These are phyloP conservation scores for Hyla sarda DNA, from an alignment of 2,113 vertebrate genomes.

Conservation along the genomic window DNA sequence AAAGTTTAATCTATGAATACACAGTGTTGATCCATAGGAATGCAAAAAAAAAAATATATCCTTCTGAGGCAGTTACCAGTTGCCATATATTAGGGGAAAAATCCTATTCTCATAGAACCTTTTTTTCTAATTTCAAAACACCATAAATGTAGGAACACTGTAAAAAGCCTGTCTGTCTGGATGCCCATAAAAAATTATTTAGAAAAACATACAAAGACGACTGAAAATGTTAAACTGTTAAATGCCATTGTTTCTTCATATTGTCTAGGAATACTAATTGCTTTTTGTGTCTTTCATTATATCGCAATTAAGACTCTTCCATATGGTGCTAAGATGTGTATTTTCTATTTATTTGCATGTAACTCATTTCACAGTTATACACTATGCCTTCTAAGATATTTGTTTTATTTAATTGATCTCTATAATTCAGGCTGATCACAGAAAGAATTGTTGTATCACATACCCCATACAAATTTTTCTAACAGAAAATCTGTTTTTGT, in stretches of 20 bases:
- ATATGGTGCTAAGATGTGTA: slow-evolving; percentile 38
- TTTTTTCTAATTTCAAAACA: no score
- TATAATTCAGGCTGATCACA: slow-evolving; percentile 14
- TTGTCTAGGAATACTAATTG: slow-evolving; percentile 39
- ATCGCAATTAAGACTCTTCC: slow-evolving; percentile 43
- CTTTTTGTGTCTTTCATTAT: slow-evolving; percentile 56
- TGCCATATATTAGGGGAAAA: no score
- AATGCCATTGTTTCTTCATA: slow-evolving; percentile 14
- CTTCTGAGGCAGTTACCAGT: no score
- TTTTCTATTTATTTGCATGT: slow-evolving; percentile 25
- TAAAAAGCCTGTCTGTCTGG: neutral
- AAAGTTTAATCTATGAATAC: no score
- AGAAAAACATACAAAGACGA: neutral
- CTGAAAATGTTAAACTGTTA: neutral
- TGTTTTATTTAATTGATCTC: slow-evolving; percentile 47
- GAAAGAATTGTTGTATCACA: neutral
- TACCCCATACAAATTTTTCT: neutral
- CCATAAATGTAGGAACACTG: neutral
- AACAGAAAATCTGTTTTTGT: slow-evolving; percentile 18
- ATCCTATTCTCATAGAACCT: no score
- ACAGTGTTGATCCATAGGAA: no score
- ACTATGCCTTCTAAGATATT: slow-evolving; percentile 7
- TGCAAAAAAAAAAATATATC: no score
- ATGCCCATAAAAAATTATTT: neutral
- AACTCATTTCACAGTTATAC: slow-evolving; percentile 6